Conservation (phyloP, 2,888 invertebrate genomes). For the Harmothoe impar region DNA sequence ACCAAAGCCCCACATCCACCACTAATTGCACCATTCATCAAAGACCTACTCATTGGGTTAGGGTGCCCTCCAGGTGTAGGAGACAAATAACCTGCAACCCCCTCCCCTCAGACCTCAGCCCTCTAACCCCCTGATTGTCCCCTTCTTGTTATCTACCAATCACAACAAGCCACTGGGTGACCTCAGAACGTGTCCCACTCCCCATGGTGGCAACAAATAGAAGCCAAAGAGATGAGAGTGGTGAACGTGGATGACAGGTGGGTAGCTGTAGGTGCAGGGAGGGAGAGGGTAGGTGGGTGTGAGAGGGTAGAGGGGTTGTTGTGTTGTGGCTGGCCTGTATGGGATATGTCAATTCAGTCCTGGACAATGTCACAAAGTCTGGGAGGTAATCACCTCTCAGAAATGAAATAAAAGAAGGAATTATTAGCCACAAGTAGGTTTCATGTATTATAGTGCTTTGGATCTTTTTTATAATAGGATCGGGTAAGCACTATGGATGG, state of each 20-base stretch:
- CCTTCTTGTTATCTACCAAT: neutral
- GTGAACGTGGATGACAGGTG: neutral
- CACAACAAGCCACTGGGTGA: neutral
- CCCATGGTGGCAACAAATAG: neutral
- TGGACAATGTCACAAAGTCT: no score
- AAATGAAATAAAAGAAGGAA: no score
- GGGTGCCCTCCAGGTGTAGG: neutral
- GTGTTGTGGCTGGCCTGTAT: no score
- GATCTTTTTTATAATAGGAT: no score
- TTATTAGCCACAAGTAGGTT: no score
- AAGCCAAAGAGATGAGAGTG: neutral
- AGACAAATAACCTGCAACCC: neutral
- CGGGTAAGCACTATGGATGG: no score
- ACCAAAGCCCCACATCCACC: neutral
- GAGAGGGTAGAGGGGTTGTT: no score
- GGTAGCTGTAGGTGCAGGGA: neutral
- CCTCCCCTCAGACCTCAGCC: neutral
- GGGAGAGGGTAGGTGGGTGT: neutral
- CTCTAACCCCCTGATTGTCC: neutral
- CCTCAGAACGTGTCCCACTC: neutral
- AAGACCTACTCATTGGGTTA: neutral
- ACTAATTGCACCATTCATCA: slow-evolving; percentile 16
- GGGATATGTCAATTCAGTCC: no score
- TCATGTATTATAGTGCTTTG: no score
- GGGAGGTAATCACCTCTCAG: no score